Evolutionary conservation across 1,140 invertebrate species (phyloP).

Genomic region (Philopotamus ludificatus): DNA sequence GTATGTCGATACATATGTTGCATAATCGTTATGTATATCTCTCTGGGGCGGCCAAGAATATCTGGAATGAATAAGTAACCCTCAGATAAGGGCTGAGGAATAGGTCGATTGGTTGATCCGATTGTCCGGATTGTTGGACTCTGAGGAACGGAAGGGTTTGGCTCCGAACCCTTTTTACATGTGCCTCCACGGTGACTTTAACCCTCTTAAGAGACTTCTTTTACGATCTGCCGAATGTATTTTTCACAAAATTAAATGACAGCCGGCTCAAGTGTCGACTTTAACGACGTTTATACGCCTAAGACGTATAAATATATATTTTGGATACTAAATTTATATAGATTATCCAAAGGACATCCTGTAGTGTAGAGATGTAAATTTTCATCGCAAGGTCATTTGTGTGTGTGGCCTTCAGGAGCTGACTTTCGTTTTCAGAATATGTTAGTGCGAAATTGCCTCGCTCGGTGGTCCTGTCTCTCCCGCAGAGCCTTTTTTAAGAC

Average conservation of each 20-base stretch:
- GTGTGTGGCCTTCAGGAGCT: background rate
- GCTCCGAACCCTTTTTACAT: background rate
- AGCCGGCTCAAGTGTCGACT: background rate
- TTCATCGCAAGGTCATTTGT: too few species aligned
- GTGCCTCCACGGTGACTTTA: background rate
- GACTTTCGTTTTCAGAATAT: background rate
- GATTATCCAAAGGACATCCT: too few species aligned
- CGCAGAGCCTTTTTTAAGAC: conserved; percentile 1
- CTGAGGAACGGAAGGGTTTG: background rate
- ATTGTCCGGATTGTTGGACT: conserved; percentile 21
- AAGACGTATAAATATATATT: too few species aligned
- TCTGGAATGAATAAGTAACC: background rate
- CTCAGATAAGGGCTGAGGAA: conserved; percentile 16
- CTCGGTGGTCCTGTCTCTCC: background rate
- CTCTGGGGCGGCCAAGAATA: background rate
- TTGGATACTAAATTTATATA: too few species aligned
- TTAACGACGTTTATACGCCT: background rate
- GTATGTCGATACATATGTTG: too few species aligned
- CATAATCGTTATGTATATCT: too few species aligned
- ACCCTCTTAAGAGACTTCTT: conserved; percentile 11
- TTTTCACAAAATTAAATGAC: background rate
- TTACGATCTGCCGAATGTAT: background rate
- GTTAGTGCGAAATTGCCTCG: background rate
- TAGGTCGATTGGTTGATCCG: conserved; percentile 20
- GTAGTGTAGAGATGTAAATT: too few species aligned